Conservation (phyloP, 2,888 invertebrate genomes). For the Myopa tessellatipennis region DNA sequence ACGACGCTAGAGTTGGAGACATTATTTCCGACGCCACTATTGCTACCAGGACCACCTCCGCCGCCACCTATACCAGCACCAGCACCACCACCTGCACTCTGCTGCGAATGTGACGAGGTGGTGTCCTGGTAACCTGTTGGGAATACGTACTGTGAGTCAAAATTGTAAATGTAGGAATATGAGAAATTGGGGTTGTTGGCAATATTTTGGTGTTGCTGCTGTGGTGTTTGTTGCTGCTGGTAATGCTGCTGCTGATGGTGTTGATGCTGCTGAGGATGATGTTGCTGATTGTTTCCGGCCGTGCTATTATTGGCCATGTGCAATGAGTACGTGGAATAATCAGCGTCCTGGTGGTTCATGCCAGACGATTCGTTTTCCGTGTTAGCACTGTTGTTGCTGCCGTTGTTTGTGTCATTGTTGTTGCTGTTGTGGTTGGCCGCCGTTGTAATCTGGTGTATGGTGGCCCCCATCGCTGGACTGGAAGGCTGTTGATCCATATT, state of each 20-base stretch:
- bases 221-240: conserved; percentile 61
- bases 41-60: conserved; percentile 46
- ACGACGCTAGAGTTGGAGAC: conserved; percentile 46
- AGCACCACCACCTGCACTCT: conserved; percentile 64
- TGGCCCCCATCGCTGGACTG: conserved; percentile 70
- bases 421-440: conserved; percentile 48
- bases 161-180: conserved; percentile 70
- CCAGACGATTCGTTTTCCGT: conserved; percentile 49
- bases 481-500: conserved; percentile 76
- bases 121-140: conserved; percentile 69
- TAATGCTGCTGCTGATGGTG: conserved; percentile 58
- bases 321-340: conserved; percentile 60
- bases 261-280: conserved; percentile 57
- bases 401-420: conserved; percentile 32
- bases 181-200: conserved; percentile 67
- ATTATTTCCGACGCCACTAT: conserved; percentile 47
- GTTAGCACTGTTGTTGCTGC: conserved; percentile 45
- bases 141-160: conserved; percentile 71
- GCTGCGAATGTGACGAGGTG: conserved; percentile 68
- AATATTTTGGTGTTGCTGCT: conserved; percentile 64
- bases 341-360: conserved; percentile 55
- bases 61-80: conserved; percentile 69
- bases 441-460: conserved; percentile 45
- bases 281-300: conserved; percentile 44
- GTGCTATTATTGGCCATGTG: conserved; percentile 52